Percentiles rank a stretch among this genome's conserved stretches.
These are phyloP conservation scores for Antheraea assamensis DNA, from an alignment of 2,888 invertebrate genomes.

Conservation along the genomic window DNA sequence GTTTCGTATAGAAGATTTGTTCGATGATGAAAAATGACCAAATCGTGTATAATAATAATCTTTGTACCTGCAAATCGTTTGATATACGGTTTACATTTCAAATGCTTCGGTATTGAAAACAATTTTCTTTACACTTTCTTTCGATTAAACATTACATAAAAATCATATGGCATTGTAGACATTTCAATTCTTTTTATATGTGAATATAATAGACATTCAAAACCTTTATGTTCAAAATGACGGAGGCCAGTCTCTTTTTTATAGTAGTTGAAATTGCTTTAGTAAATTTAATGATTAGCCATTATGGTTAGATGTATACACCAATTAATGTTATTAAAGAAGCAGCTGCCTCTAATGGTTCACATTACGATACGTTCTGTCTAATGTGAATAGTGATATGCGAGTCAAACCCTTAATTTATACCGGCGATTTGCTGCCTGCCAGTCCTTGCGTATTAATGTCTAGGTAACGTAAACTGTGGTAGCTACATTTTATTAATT, in stretches of 20 bases:
- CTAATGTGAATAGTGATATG: constrained; percentile 1
- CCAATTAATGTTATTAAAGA: not conserved
- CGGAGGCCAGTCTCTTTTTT: not conserved
- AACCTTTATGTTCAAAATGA: no score
- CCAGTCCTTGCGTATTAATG: not conserved
- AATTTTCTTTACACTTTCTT: no score
- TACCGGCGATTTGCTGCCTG: not conserved
- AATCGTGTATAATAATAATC: no score
- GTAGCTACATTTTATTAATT: not conserved
- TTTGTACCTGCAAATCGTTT: no score
- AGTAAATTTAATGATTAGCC: constrained; percentile 3
- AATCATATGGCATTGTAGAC: not conserved
- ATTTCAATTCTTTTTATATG: not conserved
- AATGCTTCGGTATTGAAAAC: no score
- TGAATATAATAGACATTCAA: no score
- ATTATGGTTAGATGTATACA: not conserved
- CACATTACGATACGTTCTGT: not conserved
- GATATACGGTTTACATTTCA: no score
- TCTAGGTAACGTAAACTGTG: not conserved
- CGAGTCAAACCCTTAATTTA: not conserved
- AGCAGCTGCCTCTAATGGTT: constrained; percentile 16
- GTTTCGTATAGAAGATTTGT: no score
- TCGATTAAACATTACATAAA: not conserved
- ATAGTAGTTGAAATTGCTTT: constrained; percentile 1
- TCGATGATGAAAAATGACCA: no score